Conservation (phyloP, 2,888 invertebrate species). For the Clostera curtula region DNA sequence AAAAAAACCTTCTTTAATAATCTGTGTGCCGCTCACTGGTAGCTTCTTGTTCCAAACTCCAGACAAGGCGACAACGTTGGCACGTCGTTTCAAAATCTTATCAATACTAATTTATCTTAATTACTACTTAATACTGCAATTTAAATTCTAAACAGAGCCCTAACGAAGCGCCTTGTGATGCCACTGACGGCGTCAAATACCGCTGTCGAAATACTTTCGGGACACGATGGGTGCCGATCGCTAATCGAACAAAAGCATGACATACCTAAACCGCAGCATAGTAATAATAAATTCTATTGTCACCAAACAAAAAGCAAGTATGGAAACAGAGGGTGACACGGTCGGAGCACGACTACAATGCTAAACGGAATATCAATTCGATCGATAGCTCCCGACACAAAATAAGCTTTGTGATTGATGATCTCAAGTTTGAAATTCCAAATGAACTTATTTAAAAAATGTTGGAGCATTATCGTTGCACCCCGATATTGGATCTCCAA, state of each 20-base stretch:
- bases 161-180: slow-evolving; percentile 58
- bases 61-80: slow-evolving; percentile 40
- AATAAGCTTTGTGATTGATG: slow-evolving; percentile 17
- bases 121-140: slow-evolving; percentile 59
- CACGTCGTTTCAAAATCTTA: slow-evolving; percentile 53
- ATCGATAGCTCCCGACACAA: slow-evolving; percentile 24
- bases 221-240: slow-evolving; percentile 46
- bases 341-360: slow-evolving; percentile 41
- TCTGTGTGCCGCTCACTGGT: slow-evolving; percentile 4
- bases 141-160: slow-evolving; percentile 54
- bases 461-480: slow-evolving; percentile 27
- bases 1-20: slow-evolving; percentile 18
- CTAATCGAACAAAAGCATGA: slow-evolving; percentile 61
- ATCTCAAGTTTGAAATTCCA: slow-evolving; percentile 18
- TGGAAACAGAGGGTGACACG: slow-evolving; percentile 43
- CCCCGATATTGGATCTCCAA: slow-evolving; percentile 51
- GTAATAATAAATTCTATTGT: slow-evolving; percentile 50
- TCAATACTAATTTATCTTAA: slow-evolving; percentile 68
- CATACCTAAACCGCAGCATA: slow-evolving; percentile 35
- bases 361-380: slow-evolving; percentile 38
- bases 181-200: slow-evolving; percentile 68
- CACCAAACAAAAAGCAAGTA: slow-evolving; percentile 42
- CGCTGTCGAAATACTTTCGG: slow-evolving; percentile 41
- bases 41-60: slow-evolving; percentile 21
- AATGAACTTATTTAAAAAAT: slow-evolving; percentile 29